Percentiles rank a stretch among this genome's conserved stretches.
Conservation (phyloP, 2,797 vertebrate genomes). For the Sylvilagus floridanus region DNA sequence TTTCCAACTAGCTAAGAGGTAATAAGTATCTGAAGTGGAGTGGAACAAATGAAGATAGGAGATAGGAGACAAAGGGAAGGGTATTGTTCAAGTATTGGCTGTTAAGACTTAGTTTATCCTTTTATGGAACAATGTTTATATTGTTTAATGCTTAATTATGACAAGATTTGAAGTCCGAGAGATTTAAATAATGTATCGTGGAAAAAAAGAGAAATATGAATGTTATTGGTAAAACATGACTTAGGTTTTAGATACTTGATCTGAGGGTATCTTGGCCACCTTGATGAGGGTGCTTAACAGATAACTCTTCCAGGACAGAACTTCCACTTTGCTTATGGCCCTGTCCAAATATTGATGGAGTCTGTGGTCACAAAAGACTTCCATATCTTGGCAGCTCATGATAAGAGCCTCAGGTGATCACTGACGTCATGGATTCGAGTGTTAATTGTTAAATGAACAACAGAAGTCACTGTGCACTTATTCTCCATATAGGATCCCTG, state of each 20-base stretch:
- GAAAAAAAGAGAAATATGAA: background rate
- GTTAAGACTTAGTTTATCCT: background rate
- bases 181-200: background rate
- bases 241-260: background rate
- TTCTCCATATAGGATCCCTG: no score
- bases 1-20: slow-evolving; percentile 61
- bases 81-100: background rate
- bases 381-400: no score
- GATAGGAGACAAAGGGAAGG: background rate
- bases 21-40: slow-evolving; percentile 56
- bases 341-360: no score
- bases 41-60: slow-evolving; percentile 56
- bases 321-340: no score
- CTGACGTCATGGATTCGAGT: no score
- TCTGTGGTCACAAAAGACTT: no score
- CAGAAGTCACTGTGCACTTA: no score
- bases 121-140: background rate
- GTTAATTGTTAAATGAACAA: no score
- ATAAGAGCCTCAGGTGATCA: no score
- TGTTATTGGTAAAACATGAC: background rate
- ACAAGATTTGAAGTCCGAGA: background rate
- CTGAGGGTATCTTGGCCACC: background rate
- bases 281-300: background rate
- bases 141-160: background rate
- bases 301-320: background rate